These are phyloP conservation scores for Melanargia galathea DNA, from an alignment of 2,888 invertebrate genomes.

Conservation along the genomic window DNA sequence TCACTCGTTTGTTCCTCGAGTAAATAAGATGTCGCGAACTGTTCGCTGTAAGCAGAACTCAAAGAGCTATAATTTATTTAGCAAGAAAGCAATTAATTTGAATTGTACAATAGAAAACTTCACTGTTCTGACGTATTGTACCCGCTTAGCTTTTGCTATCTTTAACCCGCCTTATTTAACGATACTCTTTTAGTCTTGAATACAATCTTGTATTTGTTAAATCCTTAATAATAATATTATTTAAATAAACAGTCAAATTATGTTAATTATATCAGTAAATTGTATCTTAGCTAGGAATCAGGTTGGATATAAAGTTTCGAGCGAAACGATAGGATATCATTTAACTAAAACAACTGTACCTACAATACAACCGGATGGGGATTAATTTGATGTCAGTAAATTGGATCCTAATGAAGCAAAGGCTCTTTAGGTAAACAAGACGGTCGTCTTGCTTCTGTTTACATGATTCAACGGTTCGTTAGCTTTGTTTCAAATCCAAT, in stretches of 20 bases:
- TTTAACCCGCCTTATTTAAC: constrained; percentile 68
- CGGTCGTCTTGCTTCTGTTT: constrained; percentile 80
- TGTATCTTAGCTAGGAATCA: neutral
- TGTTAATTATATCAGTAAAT: constrained; percentile 43
- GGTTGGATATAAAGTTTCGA: constrained; percentile 30
- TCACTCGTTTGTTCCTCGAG: constrained; percentile 14
- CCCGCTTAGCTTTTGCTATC: constrained; percentile 66
- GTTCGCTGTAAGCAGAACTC: constrained; percentile 30
- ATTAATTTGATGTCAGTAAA: constrained; percentile 81
- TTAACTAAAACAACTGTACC: constrained; percentile 38
- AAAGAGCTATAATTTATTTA: constrained; percentile 38
- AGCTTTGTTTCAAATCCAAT: constrained; percentile 81
- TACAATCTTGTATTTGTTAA: too few relatives aligned
- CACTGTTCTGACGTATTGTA: constrained; percentile 74
- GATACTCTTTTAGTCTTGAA: constrained; percentile 70
- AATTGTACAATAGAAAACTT: constrained; percentile 77
- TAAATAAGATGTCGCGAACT: constrained; percentile 34
- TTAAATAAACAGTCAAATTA: neutral
- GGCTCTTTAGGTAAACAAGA: constrained; percentile 81
- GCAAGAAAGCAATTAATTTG: constrained; percentile 72
- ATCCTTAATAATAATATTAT: too few relatives aligned
- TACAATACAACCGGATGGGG: constrained; percentile 56
- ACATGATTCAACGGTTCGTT: constrained; percentile 81
- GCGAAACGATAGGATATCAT: constrained; percentile 34
- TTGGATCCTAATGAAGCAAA: constrained; percentile 83